A percentile compares a stretch with the other conserved stretches of the same genome.
These are phyloP conservation scores for Griposia aprilina DNA, from an alignment of 2,888 invertebrate species.

Conservation along the genomic window DNA sequence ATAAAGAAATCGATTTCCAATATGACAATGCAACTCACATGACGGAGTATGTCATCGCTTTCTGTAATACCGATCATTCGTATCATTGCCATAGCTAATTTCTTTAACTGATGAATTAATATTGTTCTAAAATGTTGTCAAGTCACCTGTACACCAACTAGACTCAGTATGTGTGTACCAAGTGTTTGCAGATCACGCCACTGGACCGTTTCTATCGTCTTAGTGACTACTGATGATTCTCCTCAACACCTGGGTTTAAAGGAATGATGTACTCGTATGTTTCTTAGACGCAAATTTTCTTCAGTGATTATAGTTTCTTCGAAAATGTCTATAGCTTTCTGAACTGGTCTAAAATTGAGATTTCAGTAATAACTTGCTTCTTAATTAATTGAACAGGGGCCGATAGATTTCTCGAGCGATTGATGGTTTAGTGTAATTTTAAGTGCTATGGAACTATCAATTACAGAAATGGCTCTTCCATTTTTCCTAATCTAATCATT, in stretches of 20 bases:
- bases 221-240: background rate
- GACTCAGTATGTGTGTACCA: background rate
- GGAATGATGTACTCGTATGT: background rate
- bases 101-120: background rate
- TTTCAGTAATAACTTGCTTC: background rate
- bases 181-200: background rate
- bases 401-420: background rate
- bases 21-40: background rate
- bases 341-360: no score
- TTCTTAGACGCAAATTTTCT: background rate
- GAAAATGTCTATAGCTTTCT: background rate
- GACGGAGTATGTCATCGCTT: background rate
- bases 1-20: background rate
- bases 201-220: slow-evolving; percentile 17
- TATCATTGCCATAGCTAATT: background rate
- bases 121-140: background rate
- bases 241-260: background rate
- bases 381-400: background rate
- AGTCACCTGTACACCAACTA: background rate
- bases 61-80: background rate
- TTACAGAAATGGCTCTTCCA: background rate
- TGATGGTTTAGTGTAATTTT: background rate
- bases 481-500: background rate
- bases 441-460: background rate
- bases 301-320: background rate